Evolutionary conservation across 2,888 invertebrate genomes (phyloP), one percentile per base, ranked within the genome.

Genomic region (Pristionchus mayeri): DNA sequence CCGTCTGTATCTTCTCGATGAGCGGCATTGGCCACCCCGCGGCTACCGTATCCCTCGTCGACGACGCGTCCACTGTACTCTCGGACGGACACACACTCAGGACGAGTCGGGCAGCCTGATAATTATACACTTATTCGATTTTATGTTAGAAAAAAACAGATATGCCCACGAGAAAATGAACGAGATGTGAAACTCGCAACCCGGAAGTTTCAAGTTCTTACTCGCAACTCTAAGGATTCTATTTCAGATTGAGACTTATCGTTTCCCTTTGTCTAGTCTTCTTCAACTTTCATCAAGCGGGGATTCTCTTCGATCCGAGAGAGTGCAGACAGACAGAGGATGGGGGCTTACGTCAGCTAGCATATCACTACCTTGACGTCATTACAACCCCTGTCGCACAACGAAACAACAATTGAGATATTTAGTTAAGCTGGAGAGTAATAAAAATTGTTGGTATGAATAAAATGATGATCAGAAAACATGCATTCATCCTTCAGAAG

Each of bases 21-120:
- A 81, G 40, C 40, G 81, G 60, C 81, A 81, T 81, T 27, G 40
- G 27, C 81, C 81, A 81, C 9, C 76, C 76, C 9, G n/a, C 40
- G 9, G 18, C 76, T 44, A 48, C 76, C 37, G 48, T 50, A 50
- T 76, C 76, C 37, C 76, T 34, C 67, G 13, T 30, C 2, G 37
- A 21, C 21, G 21, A 13, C 9, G 21, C 44, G 67, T 11, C 67
- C 21, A 67, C 67, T 13, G 67, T 34, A 67, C n/a, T 37, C 37
- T 40, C 37, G 21, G 79, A 21, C 4, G 79, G 79, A 30, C 54
- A 34, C 40, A 60, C 60, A 16, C 50, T 50, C 40, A 81, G 60
- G 7, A 81, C 81, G 27, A 81, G 81, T 34, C 81, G 81, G 44
- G 81, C 81, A 24, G 81, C 44, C 81, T 81, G 81, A n/a, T 7